phyloP scores from a whole-genome alignment of 2,113 vertebrate genomes.

The Plotosus lineatus region DNA sequence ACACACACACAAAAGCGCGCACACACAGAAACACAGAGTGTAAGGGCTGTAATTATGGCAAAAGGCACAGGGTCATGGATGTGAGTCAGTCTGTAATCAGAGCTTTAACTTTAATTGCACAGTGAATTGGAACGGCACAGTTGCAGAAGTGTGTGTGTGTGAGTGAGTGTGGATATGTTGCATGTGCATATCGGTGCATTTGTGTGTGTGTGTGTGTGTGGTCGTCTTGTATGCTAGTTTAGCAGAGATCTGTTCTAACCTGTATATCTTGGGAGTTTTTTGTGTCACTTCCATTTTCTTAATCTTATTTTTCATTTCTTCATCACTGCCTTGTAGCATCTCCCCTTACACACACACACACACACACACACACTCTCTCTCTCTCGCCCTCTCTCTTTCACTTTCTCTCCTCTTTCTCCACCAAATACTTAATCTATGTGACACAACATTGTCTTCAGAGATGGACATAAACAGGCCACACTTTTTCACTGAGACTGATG shows the following conservation, averaged over 20 bases:
- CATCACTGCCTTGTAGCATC: neutral
- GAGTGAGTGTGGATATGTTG: neutral
- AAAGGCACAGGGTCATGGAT: conserved; percentile 30
- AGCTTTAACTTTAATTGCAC: conserved; percentile 25
- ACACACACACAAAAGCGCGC: neutral
- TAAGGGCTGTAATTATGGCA: conserved; percentile 42
- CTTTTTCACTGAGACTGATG: too few relatives aligned
- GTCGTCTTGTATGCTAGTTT: neutral
- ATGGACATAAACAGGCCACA: too few relatives aligned
- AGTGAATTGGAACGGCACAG: conserved; percentile 24
- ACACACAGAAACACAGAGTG: neutral
- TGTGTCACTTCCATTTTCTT: neutral
- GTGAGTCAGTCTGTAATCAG: conserved; percentile 44
- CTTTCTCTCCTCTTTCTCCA: neutral
- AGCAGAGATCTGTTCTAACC: conserved; percentile 22
- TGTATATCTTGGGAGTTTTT: conserved; percentile 38
- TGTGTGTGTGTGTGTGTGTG: conserved; percentile 13
- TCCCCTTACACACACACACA: neutral
- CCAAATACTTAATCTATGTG: neutral
- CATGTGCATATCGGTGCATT: neutral
- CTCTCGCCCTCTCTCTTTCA: neutral
- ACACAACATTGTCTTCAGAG: neutral
- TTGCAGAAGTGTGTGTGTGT: neutral
- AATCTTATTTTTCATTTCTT: conserved; percentile 29
- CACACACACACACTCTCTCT: neutral